Conservation (phyloP, 2,797 vertebrate genomes). For the Cuculus canorus region DNA sequence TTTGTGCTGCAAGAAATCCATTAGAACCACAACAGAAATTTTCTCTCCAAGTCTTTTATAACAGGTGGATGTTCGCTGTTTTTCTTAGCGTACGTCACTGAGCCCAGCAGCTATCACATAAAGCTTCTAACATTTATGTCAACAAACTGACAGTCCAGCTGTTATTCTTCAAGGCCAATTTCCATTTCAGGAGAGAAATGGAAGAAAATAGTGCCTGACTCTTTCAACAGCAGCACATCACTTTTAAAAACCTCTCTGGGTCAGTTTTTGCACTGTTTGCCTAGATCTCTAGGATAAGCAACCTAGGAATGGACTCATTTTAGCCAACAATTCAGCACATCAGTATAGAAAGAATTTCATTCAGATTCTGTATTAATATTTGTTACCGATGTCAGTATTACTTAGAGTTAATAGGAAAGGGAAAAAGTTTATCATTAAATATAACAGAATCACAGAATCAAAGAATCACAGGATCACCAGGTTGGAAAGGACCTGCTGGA, state of each 20-base stretch:
- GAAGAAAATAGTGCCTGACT: background rate
- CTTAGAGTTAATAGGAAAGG: background rate
- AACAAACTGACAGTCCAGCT: background rate
- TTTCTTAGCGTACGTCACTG: background rate
- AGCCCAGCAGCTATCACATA: background rate
- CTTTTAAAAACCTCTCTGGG: background rate
- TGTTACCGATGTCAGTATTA: background rate
- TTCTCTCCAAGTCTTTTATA: background rate
- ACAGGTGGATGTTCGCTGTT: background rate
- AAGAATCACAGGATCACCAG: too few relatives aligned
- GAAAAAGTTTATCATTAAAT: background rate
- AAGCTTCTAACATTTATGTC: background rate
- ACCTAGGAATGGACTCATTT: background rate
- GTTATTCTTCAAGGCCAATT: background rate
- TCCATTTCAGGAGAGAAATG: background rate
- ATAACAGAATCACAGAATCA: too few relatives aligned
- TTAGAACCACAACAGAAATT: background rate
- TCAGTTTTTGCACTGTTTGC: background rate
- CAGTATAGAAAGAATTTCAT: background rate
- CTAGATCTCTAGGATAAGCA: background rate
- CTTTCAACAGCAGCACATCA: background rate
- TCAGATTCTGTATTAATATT: background rate
- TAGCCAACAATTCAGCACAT: background rate
- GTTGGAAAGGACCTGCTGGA: too few relatives aligned
- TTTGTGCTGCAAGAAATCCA: background rate